Percentiles rank a stretch among this genome's conserved stretches.
Conservation (phyloP, 2,888 invertebrate species). For the Trachelus troglodyta region DNA sequence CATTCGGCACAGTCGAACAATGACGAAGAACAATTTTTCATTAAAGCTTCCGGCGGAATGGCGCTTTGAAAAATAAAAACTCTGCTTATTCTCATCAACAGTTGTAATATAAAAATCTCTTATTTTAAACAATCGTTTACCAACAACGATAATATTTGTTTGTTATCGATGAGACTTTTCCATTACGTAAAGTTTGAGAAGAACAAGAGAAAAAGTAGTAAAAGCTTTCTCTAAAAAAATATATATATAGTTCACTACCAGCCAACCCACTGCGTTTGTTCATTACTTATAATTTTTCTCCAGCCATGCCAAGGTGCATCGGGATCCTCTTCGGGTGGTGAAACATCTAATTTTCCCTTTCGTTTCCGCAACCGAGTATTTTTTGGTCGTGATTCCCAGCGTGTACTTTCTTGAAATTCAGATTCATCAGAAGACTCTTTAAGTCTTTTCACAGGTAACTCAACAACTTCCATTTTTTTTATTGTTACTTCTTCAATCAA, state of each 20-base stretch:
- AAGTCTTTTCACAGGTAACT: background rate
- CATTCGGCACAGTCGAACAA: background rate
- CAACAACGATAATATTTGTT: too few species aligned
- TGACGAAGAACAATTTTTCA: background rate
- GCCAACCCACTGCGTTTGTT: slow-evolving; percentile 50
- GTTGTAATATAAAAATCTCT: slow-evolving; percentile 5
- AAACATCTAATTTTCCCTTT: background rate
- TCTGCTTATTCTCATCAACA: slow-evolving; percentile 9
- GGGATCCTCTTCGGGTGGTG: slow-evolving; percentile 41
- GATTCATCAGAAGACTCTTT: background rate
- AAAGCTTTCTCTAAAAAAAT: background rate
- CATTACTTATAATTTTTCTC: slow-evolving; percentile 48
- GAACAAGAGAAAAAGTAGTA: slow-evolving; percentile 8
- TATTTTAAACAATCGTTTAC: too few species aligned
- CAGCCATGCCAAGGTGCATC: slow-evolving; percentile 59
- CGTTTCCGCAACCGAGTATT: background rate
- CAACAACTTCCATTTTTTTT: background rate
- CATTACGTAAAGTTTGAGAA: background rate
- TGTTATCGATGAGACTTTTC: background rate
- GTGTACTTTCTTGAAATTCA: background rate
- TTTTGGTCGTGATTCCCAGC: background rate
- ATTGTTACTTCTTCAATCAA: background rate
- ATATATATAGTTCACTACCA: slow-evolving; percentile 39
- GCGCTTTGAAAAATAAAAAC: slow-evolving; percentile 4
- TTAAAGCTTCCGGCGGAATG: too few species aligned